A percentile compares a stretch with the other conserved stretches of the same genome.
phyloP scores from a whole-genome alignment of 2,888 invertebrate species.

The Limnephilus auricula region DNA sequence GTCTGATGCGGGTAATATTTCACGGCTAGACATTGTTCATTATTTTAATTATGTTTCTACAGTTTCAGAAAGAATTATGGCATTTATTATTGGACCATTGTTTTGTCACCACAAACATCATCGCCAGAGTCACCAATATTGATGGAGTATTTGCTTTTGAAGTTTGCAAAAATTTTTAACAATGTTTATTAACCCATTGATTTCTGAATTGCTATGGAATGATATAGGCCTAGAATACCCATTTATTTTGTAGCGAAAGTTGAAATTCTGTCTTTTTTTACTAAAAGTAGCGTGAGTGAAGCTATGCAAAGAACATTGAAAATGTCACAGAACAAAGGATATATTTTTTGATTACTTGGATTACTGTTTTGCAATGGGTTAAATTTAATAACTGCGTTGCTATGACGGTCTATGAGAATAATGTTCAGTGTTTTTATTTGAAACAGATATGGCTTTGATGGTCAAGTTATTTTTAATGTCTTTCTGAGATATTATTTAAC shows the following conservation, averaged over 20 bases:
- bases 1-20: not conserved
- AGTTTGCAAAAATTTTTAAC: not conserved
- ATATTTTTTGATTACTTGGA: not conserved
- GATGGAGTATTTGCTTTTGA: not conserved
- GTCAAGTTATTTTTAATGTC: not conserved
- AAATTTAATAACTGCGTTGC: no score
- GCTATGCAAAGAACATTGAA: no score
- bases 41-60: slow-evolving; percentile 34
- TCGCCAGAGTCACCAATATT: not conserved
- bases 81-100: slow-evolving; percentile 37
- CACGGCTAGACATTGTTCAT: not conserved
- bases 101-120: slow-evolving; percentile 3
- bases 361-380: no score
- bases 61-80: slow-evolving; percentile 54
- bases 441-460: not conserved
- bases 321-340: not conserved
- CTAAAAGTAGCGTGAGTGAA: no score
- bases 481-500: not conserved
- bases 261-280: no score
- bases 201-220: not conserved
- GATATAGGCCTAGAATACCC: not conserved
- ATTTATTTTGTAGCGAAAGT: not conserved
- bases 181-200: not conserved
- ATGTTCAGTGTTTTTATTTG: not conserved
- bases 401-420: not conserved